Evolutionary conservation across 2,797 vertebrate species (phyloP).

Genomic region (Gastrophryne carolinensis): DNA sequence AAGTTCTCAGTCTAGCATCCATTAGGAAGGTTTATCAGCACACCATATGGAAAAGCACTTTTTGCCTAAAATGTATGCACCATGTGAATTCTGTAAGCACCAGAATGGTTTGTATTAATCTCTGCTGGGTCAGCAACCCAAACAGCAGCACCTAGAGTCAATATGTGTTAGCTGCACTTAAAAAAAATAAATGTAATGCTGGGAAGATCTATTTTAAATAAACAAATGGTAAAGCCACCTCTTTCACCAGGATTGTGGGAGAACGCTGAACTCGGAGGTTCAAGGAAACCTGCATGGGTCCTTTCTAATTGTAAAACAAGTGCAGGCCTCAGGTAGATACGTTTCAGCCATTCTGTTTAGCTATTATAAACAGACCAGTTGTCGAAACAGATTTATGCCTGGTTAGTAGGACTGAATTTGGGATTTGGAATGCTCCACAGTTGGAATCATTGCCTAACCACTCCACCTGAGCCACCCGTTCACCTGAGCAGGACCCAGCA

Average conservation of each 20-base stretch:
- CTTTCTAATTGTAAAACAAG: neutral
- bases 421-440: too few relatives aligned
- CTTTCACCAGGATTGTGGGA: too few relatives aligned
- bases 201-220: neutral
- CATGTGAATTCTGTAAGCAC: neutral
- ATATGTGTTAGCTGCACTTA: neutral
- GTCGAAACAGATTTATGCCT: too few relatives aligned
- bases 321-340: neutral
- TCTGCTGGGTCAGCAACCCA: neutral
- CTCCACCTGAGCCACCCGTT: too few relatives aligned
- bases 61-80: neutral
- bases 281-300: neutral
- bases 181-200: neutral
- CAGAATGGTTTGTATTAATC: neutral
- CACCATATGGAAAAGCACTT: neutral
- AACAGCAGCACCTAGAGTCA: neutral
- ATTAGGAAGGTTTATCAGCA: too few relatives aligned
- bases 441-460: too few relatives aligned
- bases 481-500: too few relatives aligned
- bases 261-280: too few relatives aligned
- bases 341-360: neutral
- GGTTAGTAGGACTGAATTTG: too few relatives aligned
- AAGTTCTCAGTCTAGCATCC: neutral
- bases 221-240: neutral
- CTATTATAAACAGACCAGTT: too few relatives aligned